phyloP scores from a whole-genome alignment of 2,888 invertebrate genomes.

The Anthophora plumipes region DNA sequence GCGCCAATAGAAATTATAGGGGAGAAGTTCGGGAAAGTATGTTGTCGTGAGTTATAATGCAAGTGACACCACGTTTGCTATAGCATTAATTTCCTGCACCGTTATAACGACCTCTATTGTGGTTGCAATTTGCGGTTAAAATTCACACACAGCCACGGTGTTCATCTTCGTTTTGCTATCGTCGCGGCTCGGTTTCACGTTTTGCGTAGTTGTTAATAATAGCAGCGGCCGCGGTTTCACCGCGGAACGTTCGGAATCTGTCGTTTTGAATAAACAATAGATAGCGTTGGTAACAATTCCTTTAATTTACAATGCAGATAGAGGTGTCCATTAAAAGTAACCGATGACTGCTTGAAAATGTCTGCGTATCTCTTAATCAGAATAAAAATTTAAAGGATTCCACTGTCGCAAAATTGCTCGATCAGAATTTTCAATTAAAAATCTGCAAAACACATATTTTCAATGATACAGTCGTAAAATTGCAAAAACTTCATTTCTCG shows the following conservation, averaged over 20 bases:
- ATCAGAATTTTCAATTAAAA: no score
- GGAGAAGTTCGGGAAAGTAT: slow-evolving; percentile 19
- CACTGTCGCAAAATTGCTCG: no score
- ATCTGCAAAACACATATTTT: no score
- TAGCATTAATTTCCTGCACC: slow-evolving; percentile 50
- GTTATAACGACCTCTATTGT: slow-evolving; percentile 46
- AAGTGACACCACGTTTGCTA: slow-evolving; percentile 38
- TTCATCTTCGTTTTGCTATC: slow-evolving; percentile 54
- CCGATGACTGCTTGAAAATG: background rate
- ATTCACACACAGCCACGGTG: slow-evolving; percentile 43
- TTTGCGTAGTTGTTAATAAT: slow-evolving; percentile 47
- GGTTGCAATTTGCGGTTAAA: slow-evolving; percentile 57
- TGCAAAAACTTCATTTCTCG: no score
- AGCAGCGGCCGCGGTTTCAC: slow-evolving; percentile 15
- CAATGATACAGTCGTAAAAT: no score
- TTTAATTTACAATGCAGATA: slow-evolving; percentile 18
- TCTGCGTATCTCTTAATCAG: no score
- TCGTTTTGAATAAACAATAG: slow-evolving; percentile 32
- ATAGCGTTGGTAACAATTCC: background rate
- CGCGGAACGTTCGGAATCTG: slow-evolving; percentile 39
- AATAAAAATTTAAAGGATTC: no score
- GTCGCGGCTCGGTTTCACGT: slow-evolving; percentile 42
- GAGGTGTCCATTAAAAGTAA: background rate
- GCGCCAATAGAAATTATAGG: slow-evolving; percentile 9
- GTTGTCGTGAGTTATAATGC: slow-evolving; percentile 41